Percentiles rank a stretch among this genome's conserved stretches.
These are phyloP conservation scores for Punctoribates punctum DNA, from an alignment of 2,888 invertebrate genomes.

Conservation along the genomic window DNA sequence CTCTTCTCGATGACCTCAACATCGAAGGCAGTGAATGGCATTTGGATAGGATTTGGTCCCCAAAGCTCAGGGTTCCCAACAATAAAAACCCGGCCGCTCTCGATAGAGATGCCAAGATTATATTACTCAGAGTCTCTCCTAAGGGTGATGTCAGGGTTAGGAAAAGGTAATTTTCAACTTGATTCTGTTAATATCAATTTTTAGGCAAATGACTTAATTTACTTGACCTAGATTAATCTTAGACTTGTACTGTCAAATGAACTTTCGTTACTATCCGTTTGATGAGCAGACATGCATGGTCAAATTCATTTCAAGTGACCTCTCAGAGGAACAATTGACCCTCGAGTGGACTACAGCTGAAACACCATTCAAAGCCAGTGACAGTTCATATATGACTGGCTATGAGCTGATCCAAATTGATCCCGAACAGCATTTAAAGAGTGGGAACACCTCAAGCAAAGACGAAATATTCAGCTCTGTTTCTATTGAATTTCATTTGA, in stretches of 20 bases:
- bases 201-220: too few relatives aligned
- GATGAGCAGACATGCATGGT: conserved; percentile 77
- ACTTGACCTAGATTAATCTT: conserved; percentile 22
- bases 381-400: conserved; percentile 25
- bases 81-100: conserved; percentile 66
- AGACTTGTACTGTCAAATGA: conserved; percentile 69
- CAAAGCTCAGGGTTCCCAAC: conserved; percentile 46
- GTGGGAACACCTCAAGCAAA: neutral
- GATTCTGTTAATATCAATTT: too few relatives aligned
- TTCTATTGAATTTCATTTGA: conserved; percentile 45
- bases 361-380: neutral
- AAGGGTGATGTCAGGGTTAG: conserved; percentile 75
- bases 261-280: conserved; percentile 80
- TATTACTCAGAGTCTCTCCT: conserved; percentile 72
- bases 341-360: conserved; percentile 18
- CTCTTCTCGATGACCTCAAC: neutral
- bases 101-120: conserved; percentile 56
- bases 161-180: conserved; percentile 60
- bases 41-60: conserved; percentile 45
- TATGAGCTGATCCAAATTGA: neutral
- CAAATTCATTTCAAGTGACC: conserved; percentile 70
- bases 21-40: conserved; percentile 63
- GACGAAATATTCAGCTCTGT: conserved; percentile 45
- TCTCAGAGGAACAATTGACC: conserved; percentile 28
- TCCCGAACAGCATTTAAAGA: neutral